These are phyloP conservation scores for Holacanthella duospinosa DNA, from an alignment of 2,888 invertebrate genomes.

Conservation along the genomic window DNA sequence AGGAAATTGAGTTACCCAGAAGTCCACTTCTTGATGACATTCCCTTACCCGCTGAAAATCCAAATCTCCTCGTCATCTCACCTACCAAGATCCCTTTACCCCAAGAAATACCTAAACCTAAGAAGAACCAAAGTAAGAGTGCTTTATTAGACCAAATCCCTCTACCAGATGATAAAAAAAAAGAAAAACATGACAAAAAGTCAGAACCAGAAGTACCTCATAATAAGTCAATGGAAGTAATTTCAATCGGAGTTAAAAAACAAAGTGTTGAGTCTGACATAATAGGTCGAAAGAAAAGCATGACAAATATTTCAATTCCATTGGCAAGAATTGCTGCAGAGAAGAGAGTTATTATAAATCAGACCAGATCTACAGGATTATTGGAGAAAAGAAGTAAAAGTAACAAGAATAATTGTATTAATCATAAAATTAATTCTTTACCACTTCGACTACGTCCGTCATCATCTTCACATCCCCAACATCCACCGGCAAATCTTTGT, in stretches of 20 bases:
- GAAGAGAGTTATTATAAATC: neutral
- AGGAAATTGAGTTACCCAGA: neutral
- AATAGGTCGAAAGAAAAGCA: neutral
- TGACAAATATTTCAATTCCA: conserved; percentile 7
- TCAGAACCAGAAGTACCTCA: too few species aligned
- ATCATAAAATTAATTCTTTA: too few species aligned
- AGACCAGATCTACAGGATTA: neutral
- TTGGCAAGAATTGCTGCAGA: neutral
- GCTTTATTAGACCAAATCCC: neutral
- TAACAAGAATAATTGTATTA: too few species aligned
- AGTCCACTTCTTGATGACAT: conserved; percentile 5
- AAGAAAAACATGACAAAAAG: too few species aligned
- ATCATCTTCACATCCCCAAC: neutral
- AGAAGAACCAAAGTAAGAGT: conserved; percentile 5
- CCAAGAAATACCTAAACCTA: neutral
- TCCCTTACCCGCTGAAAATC: conserved; percentile 7
- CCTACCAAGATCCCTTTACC: conserved; percentile 12
- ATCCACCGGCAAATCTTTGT: neutral
- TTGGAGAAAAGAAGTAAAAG: too few species aligned
- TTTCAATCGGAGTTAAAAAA: too few species aligned
- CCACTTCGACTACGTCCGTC: neutral
- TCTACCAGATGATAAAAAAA: too few species aligned
- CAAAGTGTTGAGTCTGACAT: neutral
- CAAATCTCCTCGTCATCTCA: conserved; percentile 6
- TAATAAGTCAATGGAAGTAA: too few species aligned